Evolutionary conservation across 64 coral and sea anemone species (phyloP).

Genomic region (Platygyra sinensis): DNA sequence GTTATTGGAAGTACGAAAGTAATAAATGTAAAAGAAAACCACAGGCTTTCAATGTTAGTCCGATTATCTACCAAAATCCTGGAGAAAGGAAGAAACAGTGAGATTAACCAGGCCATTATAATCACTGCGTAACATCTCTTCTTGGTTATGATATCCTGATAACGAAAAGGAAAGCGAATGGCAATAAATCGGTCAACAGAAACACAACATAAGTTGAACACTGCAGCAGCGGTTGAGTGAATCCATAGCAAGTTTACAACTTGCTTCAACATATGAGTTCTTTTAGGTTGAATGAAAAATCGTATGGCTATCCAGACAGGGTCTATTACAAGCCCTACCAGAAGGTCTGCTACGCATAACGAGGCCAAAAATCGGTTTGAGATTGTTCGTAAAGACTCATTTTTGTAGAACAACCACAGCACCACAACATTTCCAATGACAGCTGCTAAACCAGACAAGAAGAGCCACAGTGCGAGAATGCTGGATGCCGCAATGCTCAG

Average conservation of each 20-base stretch:
- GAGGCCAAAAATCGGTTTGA: conserved; percentile 21
- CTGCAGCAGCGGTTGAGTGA: background rate
- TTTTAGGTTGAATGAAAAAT: background rate
- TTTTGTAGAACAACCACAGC: conserved; percentile 13
- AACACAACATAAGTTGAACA: background rate
- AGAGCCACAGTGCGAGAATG: background rate
- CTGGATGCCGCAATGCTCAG: background rate
- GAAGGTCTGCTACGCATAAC: background rate
- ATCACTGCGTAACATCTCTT: background rate
- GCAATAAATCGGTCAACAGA: conserved; percentile 22
- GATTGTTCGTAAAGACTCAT: background rate
- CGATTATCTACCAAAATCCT: no score
- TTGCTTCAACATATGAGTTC: background rate
- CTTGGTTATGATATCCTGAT: conserved; percentile 4
- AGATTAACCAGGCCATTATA: no score
- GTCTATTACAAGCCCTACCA: background rate
- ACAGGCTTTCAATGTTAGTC: no score
- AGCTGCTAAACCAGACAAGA: conserved; percentile 6
- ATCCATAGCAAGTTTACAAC: background rate
- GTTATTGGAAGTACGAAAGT: background rate
- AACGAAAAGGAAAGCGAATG: conserved; percentile 17
- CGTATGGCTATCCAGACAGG: background rate
- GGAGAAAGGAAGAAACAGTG: no score
- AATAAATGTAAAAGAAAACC: background rate
- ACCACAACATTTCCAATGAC: conserved; percentile 21